Evolutionary conservation across 2,797 vertebrate genomes (phyloP).

Genomic region (Lagorchestes hirsutus): DNA sequence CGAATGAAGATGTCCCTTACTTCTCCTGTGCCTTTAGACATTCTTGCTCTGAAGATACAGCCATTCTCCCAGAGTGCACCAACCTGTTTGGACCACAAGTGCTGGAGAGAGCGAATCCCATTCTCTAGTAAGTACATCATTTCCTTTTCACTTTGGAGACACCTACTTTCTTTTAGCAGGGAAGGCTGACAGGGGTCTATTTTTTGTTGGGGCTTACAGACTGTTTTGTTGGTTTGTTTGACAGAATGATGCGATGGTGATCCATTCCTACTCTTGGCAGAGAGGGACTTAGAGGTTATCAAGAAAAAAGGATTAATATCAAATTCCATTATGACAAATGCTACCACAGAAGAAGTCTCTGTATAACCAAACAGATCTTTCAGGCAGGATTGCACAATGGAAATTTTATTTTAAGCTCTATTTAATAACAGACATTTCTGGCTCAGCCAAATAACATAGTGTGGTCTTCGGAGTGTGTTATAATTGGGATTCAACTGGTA

Average conservation of each 20-base stretch:
- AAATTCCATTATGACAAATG: not conserved
- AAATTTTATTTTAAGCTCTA: not conserved
- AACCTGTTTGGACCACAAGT: slow-evolving; percentile 88
- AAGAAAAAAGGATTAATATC: not conserved
- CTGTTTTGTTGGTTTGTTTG: not conserved
- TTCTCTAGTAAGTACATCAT: slow-evolving; percentile 85
- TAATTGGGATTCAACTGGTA: not conserved
- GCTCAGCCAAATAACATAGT: not conserved
- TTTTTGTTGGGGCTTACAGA: not conserved
- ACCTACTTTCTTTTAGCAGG: not conserved
- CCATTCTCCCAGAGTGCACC: slow-evolving; percentile 93
- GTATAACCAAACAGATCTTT: not conserved
- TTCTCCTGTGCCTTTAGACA: slow-evolving; percentile 81
- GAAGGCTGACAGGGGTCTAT: not conserved
- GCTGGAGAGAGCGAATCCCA: slow-evolving; percentile 85
- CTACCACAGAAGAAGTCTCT: not conserved
- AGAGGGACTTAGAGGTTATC: not conserved
- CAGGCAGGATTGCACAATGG: not conserved
- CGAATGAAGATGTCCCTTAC: slow-evolving; percentile 77
- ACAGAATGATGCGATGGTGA: not conserved
- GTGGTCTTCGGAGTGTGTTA: not conserved
- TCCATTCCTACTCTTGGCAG: not conserved
- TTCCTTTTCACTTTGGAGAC: not conserved
- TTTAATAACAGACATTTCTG: slow-evolving; percentile 1
- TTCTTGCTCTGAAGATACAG: slow-evolving; percentile 86